phyloP scores from a whole-genome alignment of 2,797 vertebrate species.

The Bradypodion ventrale region DNA sequence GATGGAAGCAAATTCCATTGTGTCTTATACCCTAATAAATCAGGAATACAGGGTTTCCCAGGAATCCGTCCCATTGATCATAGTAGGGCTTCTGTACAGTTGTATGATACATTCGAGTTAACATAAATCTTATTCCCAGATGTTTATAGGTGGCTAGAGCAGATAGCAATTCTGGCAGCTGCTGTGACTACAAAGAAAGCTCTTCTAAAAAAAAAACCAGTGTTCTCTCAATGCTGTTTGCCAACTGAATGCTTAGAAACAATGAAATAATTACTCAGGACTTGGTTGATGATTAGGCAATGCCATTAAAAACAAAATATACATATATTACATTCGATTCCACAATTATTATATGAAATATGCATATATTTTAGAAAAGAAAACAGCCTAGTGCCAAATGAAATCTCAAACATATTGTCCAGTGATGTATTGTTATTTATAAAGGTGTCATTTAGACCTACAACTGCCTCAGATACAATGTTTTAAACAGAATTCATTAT shows the following conservation, averaged over 20 bases:
- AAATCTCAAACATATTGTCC: neutral
- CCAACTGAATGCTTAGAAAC: neutral
- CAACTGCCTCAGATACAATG: neutral
- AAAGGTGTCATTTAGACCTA: neutral
- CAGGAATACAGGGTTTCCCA: neutral
- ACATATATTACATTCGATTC: neutral
- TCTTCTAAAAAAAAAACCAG: neutral
- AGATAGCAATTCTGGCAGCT: neutral
- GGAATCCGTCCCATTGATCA: neutral
- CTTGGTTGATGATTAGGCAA: neutral
- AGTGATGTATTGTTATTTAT: neutral
- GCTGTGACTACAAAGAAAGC: neutral
- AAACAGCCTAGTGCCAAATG: neutral
- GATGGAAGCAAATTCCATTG: slow-evolving; percentile 20
- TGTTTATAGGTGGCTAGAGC: neutral
- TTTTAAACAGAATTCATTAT: neutral
- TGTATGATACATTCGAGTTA: neutral
- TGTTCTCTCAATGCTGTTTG: neutral
- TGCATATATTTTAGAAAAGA: neutral
- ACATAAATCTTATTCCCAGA: neutral
- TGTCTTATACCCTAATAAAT: neutral
- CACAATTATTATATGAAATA: neutral
- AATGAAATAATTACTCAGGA: neutral
- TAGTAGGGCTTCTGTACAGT: neutral
- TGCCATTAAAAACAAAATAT: neutral